These are phyloP conservation scores for Ornithoptera priamus DNA, from an alignment of 2,888 invertebrate species.

Conservation along the genomic window DNA sequence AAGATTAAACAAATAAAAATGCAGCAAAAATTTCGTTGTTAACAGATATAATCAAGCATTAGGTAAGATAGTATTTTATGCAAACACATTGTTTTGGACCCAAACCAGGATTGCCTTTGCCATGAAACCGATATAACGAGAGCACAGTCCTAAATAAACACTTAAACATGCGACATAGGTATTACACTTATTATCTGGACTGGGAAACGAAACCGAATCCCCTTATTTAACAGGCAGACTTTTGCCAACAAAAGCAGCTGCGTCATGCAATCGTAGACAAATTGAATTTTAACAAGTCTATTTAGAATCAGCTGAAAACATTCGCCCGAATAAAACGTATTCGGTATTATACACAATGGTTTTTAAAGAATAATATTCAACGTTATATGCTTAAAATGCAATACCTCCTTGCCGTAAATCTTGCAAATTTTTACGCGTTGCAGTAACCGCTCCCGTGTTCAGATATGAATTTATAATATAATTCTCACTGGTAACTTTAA, in stretches of 20 bases:
- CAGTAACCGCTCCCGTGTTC: slow-evolving; percentile 22
- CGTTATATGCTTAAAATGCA: slow-evolving; percentile 29
- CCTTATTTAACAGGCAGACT: slow-evolving; percentile 35
- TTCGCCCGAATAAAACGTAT: slow-evolving; percentile 23
- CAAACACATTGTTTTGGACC: slow-evolving; percentile 38
- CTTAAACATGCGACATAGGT: slow-evolving; percentile 37
- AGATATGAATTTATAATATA: slow-evolving; percentile 25
- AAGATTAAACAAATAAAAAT: no score
- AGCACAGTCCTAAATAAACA: slow-evolving; percentile 41
- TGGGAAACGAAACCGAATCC: slow-evolving; percentile 38
- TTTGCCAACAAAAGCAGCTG: slow-evolving; percentile 32
- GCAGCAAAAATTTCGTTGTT: slow-evolving; percentile 31
- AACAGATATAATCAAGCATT: slow-evolving; percentile 33
- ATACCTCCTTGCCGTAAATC: slow-evolving; percentile 28
- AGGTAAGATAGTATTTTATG: slow-evolving; percentile 36
- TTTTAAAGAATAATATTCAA: slow-evolving; percentile 28
- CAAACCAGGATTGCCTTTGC: slow-evolving; percentile 36
- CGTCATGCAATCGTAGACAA: slow-evolving; percentile 31
- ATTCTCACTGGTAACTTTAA: slow-evolving; percentile 11
- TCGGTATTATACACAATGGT: slow-evolving; percentile 22
- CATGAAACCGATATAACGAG: slow-evolving; percentile 39
- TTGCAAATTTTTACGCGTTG: slow-evolving; percentile 26
- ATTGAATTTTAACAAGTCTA: slow-evolving; percentile 31
- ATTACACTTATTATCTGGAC: slow-evolving; percentile 40
- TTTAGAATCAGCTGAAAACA: slow-evolving; percentile 26